Conservation (phyloP, 2,888 invertebrate genomes). For the Drosophila histrio region DNA sequence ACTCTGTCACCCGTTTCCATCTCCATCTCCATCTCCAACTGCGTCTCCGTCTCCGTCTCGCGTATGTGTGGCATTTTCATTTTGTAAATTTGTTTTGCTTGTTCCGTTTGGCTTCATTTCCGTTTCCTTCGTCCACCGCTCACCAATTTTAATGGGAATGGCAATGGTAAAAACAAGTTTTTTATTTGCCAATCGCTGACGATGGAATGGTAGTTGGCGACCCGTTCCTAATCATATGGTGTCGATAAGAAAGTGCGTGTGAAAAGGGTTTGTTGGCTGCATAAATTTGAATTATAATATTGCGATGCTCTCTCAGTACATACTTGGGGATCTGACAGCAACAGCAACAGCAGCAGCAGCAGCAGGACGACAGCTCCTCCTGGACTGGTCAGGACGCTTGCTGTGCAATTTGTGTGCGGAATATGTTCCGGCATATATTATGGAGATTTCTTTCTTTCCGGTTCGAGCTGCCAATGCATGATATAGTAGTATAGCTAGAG, state of each 20-base stretch:
- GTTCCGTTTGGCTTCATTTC: slow-evolving; percentile 79
- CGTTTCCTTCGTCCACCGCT: slow-evolving; percentile 56
- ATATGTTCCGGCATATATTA: slow-evolving; percentile 84
- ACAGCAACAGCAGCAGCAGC: no score
- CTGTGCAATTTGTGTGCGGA: slow-evolving; percentile 84
- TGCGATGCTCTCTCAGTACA: slow-evolving; percentile 46
- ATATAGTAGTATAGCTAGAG: slow-evolving; percentile 54
- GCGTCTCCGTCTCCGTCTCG: not conserved
- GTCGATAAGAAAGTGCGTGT: slow-evolving; percentile 76
- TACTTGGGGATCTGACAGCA: no score
- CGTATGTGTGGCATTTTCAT: slow-evolving; percentile 70
- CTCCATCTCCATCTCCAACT: not conserved
- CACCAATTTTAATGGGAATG: slow-evolving; percentile 46
- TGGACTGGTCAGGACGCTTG: slow-evolving; percentile 55
- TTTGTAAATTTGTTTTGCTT: slow-evolving; percentile 80
- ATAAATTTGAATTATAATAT: slow-evolving; percentile 82
- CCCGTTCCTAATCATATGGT: slow-evolving; percentile 64
- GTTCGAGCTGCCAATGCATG: slow-evolving; percentile 68
- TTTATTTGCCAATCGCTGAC: slow-evolving; percentile 33
- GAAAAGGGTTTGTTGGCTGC: slow-evolving; percentile 75
- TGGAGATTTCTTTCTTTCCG: slow-evolving; percentile 78
- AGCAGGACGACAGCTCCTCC: slow-evolving; percentile 9
- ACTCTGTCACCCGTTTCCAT: slow-evolving; percentile 1
- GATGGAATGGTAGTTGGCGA: slow-evolving; percentile 5
- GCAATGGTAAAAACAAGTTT: slow-evolving; percentile 26